Percentiles rank a stretch among this genome's conserved stretches.
These are phyloP conservation scores for Tachina lurida DNA, from an alignment of 2,888 invertebrate species.

Conservation along the genomic window DNA sequence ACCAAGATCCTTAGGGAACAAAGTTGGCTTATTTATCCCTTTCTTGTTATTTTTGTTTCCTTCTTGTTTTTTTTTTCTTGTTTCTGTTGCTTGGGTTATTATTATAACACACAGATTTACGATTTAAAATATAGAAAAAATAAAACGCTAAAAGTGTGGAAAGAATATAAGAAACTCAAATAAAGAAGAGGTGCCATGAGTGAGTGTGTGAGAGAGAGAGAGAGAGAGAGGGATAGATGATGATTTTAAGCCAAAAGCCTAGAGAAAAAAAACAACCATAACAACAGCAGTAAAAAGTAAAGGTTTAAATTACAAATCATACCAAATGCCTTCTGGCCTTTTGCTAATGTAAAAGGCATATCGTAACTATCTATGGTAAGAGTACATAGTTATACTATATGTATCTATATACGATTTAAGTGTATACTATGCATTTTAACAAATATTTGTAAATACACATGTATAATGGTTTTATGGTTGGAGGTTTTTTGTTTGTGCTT, in stretches of 20 bases:
- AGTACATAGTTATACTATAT: too few species aligned
- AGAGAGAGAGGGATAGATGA: neutral
- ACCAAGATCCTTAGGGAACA: constrained; percentile 62
- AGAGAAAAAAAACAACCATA: constrained; percentile 26
- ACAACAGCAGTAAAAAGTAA: constrained; percentile 46
- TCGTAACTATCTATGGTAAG: neutral
- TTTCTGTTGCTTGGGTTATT: constrained; percentile 40
- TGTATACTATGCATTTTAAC: constrained; percentile 6
- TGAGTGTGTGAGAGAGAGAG: neutral
- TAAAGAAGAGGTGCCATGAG: neutral
- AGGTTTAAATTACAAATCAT: constrained; percentile 68
- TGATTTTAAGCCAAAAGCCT: constrained; percentile 58
- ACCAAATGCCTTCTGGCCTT: constrained; percentile 51
- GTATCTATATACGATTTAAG: neutral
- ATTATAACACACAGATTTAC: constrained; percentile 68
- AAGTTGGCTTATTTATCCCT: neutral
- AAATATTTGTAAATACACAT: neutral
- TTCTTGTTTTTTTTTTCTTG: constrained; percentile 12
- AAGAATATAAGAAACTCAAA: constrained; percentile 3
- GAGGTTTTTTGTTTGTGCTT: constrained; percentile 1
- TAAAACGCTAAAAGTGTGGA: constrained; percentile 5
- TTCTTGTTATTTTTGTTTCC: neutral
- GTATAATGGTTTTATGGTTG: constrained; percentile 28
- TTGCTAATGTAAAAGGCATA: constrained; percentile 55
- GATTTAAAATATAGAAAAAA: constrained; percentile 51